Conservation (phyloP, 2,797 vertebrate genomes). For the Aulostomus chinensis region DNA sequence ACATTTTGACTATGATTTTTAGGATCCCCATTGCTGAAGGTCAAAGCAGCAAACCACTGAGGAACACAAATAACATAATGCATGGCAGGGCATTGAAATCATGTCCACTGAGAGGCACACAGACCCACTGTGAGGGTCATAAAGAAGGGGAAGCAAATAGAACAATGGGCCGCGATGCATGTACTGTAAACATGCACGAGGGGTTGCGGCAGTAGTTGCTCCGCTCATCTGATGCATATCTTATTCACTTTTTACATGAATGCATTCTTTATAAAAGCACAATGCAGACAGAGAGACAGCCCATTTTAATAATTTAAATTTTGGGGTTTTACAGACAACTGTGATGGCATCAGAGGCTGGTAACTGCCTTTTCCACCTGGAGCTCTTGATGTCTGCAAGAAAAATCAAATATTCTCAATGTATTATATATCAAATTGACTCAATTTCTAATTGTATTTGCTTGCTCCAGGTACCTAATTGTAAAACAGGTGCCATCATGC, state of each 20-base stretch:
- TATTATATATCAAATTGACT: too few relatives aligned
- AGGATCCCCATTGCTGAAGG: conserved; percentile 31
- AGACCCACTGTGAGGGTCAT: conserved; percentile 43
- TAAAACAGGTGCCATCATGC: too few relatives aligned
- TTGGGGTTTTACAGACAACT: not conserved
- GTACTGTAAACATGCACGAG: conserved; percentile 10
- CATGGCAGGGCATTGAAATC: conserved; percentile 7
- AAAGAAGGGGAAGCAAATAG: conserved; percentile 35
- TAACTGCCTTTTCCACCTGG: too few relatives aligned
- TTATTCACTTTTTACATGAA: not conserved
- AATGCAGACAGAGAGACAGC: not conserved
- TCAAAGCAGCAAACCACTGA: conserved; percentile 38
- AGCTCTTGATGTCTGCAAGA: too few relatives aligned
- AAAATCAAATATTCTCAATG: too few relatives aligned
- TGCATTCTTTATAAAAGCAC: not conserved
- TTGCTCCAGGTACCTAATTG: not conserved
- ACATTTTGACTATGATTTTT: conserved; percentile 44
- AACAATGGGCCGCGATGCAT: conserved; percentile 11
- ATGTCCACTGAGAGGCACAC: conserved; percentile 29
- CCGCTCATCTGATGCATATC: not conserved
- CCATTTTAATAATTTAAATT: not conserved
- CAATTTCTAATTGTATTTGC: not conserved
- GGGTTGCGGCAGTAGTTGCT: too few relatives aligned
- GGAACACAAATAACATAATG: conserved; percentile 43
- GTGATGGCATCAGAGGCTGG: not conserved